Evolutionary conservation across 2,888 invertebrate genomes (phyloP), one percentile per base, ranked within the genome.

Genomic region (Cerceris ruficornis): DNA sequence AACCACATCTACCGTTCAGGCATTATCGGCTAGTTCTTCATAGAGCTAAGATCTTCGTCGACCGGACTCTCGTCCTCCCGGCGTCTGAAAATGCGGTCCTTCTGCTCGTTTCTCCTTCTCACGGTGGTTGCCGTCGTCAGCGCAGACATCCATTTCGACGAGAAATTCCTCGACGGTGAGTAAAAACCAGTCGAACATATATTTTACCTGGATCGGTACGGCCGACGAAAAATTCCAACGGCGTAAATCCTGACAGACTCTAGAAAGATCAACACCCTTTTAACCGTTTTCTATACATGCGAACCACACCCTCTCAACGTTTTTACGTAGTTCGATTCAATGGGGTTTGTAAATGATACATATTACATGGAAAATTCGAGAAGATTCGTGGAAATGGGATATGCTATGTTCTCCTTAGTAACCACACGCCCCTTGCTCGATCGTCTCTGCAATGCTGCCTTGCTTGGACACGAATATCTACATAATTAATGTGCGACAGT

Each of bases 91-190:
- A 95, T 95, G 95, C 94, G 93, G 89, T 93, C 92, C 81, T 87
- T 93, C 90, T 91, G 95, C 92, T 92, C 94, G 87, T 91, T 94
- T 91, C 94, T 94, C 92, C 93, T 94, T 92, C 93, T 95, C 89
- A 92, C 95, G 92, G 93, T 93, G 87, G 91, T 95, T 89, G 94
- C 93, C 90, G 92, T 94, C 88, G 94, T 94, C 86, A 94, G 94
- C 89, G 96, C 95, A 89, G 95, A 96, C 90, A 94, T 97, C 83
- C 96, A 94, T 93, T 95, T 96, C 86, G 96, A 97, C 90, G 97
- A 97, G 91, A 96, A 95, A 88, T 97, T 97, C 93, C 92, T 93
- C 58, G 96, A 97, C 93, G 96, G 97, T 97, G 93, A 95, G 96
- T 94, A 81, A 77, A 72, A 11, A 54, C 62, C 72, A 77, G 71